These are phyloP conservation scores for Crossocerus cetratus DNA, from an alignment of 2,888 invertebrate species.

Conservation along the genomic window DNA sequence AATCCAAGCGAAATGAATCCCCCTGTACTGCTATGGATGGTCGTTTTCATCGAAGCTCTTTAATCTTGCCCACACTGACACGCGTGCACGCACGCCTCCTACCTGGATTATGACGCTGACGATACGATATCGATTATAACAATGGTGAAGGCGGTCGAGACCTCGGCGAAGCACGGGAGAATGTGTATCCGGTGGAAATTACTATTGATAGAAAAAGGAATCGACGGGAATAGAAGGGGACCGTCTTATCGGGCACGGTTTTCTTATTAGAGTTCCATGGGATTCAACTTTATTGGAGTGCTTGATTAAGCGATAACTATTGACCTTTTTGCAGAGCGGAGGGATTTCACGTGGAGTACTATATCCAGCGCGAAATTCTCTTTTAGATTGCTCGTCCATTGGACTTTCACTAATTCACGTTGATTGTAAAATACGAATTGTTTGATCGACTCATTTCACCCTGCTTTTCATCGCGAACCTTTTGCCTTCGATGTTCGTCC, in stretches of 20 bases:
- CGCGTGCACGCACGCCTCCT: not conserved
- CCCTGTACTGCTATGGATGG: not conserved
- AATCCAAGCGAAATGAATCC: too few relatives aligned
- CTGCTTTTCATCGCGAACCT: too few relatives aligned
- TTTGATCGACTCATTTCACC: too few relatives aligned
- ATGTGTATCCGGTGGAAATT: not conserved
- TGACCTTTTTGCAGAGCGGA: not conserved
- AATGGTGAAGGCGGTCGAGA: conserved; percentile 28
- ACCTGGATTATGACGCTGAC: conserved; percentile 38
- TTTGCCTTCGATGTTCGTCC: too few relatives aligned
- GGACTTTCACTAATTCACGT: too few relatives aligned
- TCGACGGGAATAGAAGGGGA: not conserved
- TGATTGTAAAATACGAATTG: too few relatives aligned
- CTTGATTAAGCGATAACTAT: not conserved
- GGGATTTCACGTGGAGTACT: too few relatives aligned
- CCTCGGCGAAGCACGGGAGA: not conserved
- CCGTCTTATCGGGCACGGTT: not conserved
- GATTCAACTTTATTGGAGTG: not conserved
- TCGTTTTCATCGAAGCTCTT: not conserved
- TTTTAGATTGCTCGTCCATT: too few relatives aligned
- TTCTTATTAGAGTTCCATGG: not conserved
- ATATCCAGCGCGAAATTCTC: too few relatives aligned
- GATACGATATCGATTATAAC: conserved; percentile 51
- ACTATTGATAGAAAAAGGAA: not conserved
- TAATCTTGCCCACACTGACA: not conserved